Evolutionary conservation across 2,797 vertebrate genomes (phyloP), one percentile per base, ranked within the genome.

Genomic region (Phataginus tetradactyla): DNA sequence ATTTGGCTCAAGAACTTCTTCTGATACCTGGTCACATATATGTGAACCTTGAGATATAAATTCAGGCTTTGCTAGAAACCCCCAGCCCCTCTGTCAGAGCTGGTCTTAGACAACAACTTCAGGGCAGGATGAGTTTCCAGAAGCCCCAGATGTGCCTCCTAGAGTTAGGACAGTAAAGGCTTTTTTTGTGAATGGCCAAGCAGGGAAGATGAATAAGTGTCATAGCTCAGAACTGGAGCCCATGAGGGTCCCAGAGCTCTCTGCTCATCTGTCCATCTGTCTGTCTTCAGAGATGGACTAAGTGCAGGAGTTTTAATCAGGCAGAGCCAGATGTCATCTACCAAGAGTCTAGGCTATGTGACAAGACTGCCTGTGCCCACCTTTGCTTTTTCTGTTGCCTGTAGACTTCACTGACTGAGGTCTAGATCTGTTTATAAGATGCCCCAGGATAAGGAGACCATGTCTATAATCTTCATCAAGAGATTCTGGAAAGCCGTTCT

Each of bases 201-300:
- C 34, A 55, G 14, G n/a, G 8, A 74, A 39, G 61, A 25, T 10
- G 12, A 11, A 29, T 27, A 61, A 88, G 1, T 57, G 53, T 85
- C 90, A 69, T n/a, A 42, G 66, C 77, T 37, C 45, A 85, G 78
- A 93, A 88, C 66, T 20, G n/a, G 75, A 64, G 90, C 75, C 71
- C 34, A 81, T 0, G 20, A 57, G 23, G 32, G 49, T 20, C 39
- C 59, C 81, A 55, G 34, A 61, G 64, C 53, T 14, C 45, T 68
- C 51, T 37, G 42, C 23, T 86, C 42, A 20, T 93, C 39, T 80
- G 39, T 61, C 64, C 42, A 42, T 81, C 64, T 68, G 14, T 94
- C 86, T 34, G 18, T 85, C n/a, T 71, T 29, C 78, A 86, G 57
- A 8, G 21, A 68, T 63, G 37, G 57, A 23, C 51, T 18, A 57